Base-by-base conservation (phyloP, 2,797 vertebrate genomes). In the Loris lydekkerianus region DNA sequence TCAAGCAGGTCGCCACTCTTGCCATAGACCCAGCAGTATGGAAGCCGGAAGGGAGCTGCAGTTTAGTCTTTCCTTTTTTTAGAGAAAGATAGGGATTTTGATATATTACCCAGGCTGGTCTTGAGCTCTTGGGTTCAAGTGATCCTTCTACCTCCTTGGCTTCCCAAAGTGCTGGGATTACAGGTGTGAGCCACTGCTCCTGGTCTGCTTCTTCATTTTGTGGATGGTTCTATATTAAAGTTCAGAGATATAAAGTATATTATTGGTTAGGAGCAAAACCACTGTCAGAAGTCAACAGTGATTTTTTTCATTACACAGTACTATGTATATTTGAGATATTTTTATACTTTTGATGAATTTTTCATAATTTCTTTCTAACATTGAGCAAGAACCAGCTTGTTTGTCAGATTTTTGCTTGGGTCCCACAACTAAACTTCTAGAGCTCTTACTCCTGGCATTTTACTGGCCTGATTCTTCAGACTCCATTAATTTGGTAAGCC, bases 311-410 rank as follows among this genome's bases (percentile, higher is more conserved):
- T 84, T 72, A 58, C 7, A 7, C 2, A 20, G 0, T n/a, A 65
- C 43, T 86, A 34, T 0, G 37, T 1, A 1, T 46, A 88, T 40
- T 77, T 77, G 67, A 63, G 56, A 40, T 86, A 25, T 77, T 87
- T 91, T 86, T 70, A 84, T 18, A 40, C 31, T 37, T 89, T 80
- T 43, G 20, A 72, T 53, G 76, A 43, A 53, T 56, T 96, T 80
- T 88, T 56, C 31, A 40, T 92, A 43, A 81, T 94, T 88, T 93
- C 10, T 89, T 91, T 61, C 60, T 53, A 49, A 69, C 61, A 37
- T 7, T 73, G 61, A 90, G 49, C 14, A 34, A 67, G 56, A 93
- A 31, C 7, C 20, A 63, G 21, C 31, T 88, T 53, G 4, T 95
- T 46, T 46, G 56, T 73, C 61, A 40, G 29, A 49, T 80, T 29